Percentiles rank a stretch among this genome's conserved stretches.
phyloP scores from a whole-genome alignment of 2,888 invertebrate species.

The Parnassius apollo region DNA sequence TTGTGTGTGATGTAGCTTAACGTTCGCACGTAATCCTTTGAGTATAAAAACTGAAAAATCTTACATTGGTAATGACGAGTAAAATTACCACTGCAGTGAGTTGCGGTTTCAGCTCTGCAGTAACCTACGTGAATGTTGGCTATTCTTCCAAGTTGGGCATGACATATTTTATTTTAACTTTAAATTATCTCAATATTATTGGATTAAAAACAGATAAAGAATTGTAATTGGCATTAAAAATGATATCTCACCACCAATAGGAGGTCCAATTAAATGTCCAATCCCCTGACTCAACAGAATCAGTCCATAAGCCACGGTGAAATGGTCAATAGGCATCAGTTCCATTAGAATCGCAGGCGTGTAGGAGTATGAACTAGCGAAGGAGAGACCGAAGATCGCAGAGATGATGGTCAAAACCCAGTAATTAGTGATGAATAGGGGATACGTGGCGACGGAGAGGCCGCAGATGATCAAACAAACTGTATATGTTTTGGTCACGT shows the following conservation, averaged over 20 bases:
- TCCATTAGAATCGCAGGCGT: conserved; percentile 95
- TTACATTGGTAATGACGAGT: no score
- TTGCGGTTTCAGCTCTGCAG: no score
- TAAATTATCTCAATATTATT: no score
- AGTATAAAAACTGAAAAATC: no score
- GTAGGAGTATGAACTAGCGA: conserved; percentile 94
- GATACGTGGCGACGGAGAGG: conserved; percentile 81
- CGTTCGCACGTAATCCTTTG: no score
- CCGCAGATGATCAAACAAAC: conserved; percentile 87
- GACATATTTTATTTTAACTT: no score
- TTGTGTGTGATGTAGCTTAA: no score
- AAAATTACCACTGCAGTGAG: no score
- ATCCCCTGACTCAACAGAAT: conserved; percentile 94
- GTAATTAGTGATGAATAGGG: conserved; percentile 76
- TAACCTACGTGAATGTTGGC: no score
- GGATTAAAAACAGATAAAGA: no score
- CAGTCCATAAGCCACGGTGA: conserved; percentile 95
- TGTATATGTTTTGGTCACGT: conserved; percentile 91
- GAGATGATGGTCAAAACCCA: conserved; percentile 72
- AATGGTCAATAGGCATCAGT: conserved; percentile 92
- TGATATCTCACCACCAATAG: conserved; percentile 87
- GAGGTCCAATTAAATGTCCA: conserved; percentile 96
- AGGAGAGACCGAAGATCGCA: conserved; percentile 91
- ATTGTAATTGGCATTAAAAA: no score
- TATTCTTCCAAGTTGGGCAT: no score